Evolutionary conservation across 2,888 invertebrate genomes (phyloP), one percentile per base, ranked within the genome.

Genomic region (Napeogenes inachia): DNA sequence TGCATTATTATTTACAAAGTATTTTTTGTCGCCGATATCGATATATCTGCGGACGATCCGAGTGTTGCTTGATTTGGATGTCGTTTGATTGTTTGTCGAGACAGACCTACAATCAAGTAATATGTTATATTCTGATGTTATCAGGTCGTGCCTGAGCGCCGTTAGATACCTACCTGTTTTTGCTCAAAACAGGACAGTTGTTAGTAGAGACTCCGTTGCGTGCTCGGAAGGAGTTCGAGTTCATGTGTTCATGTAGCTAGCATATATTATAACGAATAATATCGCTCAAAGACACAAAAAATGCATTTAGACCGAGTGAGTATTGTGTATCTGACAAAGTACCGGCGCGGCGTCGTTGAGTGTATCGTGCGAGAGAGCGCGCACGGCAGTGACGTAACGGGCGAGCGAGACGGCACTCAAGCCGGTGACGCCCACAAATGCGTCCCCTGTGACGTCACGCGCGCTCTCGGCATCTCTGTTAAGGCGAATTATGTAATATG

Each of bases 401-500:
- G 50, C 6, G 30, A 50, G 50, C 50, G 50, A 50, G 50, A 50
- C 10, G 50, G 30, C 8, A 13, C 21, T 3, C 50, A 5, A 10
- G 10, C 3, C 10, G 8, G 13, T 21, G 13, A 50, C 50, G 4
- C 30, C 4, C 45, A 45, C 45, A 13, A n/a, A 46, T 32, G 50
- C 45, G 12, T 6, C 35, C 32, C 33, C 13, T 13, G 55, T 59
- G 60, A 57, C 59, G 55, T 38, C 42, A 62, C 64, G 54, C 32
- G 35, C 58, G 45, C 57, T 58, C 59, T 57, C 61, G 65, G 61
- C 57, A 70, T 68, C 74, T 77, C 71, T 79, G 78, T 79, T 80
- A 69, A 73, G 74, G 72, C 70, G 73, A 65, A 72, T 70, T 76
- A 72, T 78, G 75, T 73, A 70, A 72, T 68, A 64, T 70, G 64